Evolutionary conservation across 1,140 invertebrate genomes (phyloP), one percentile per base, ranked within the genome.

Genomic region (Zaprionus ghesquierei): DNA sequence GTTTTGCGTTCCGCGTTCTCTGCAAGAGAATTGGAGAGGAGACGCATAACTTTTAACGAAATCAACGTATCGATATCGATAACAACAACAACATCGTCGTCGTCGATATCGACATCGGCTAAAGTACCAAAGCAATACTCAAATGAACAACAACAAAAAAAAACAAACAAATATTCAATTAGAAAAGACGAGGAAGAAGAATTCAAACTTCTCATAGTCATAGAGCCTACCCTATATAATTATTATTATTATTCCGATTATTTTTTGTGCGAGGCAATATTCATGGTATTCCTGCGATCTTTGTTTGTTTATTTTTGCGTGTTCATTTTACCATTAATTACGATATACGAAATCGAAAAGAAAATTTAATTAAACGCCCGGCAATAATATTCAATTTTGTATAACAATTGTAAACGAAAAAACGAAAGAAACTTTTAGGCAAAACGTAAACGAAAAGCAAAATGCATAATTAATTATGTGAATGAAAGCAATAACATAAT

Each of bases 111-210:
- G 60, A 87, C 85, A 90, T 91, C 90, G 90, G 90, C 90, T 91
- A 91, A 91, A 91, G 90, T 91, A 91, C 90, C 90, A 91, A 91
- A 91, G 90, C 90, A 91, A 91, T 91, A 91, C 90, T 90, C 87
- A 90, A 87, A 86, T 60, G 55, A 85, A 70, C 35, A 64, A 68
- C 54, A 53, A 38, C 25, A 74, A 49, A 41, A 68, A 72, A 61
- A 82, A 82, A 33, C 60, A 70, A 81, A 75, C 77, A 76, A 89
- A 89, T 87, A 75, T 75, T 82, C 66, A 89, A 87, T 87, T 89
- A 82, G 55, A 75, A 87, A 61, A 46, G 77, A 81, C 50, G 64
- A 66, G 69, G 72, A 79, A 58, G 54, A 61, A 29, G 51, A 79
- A 33, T 25, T 58, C 31, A 66, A 69, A 61, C 63, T 81, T 80